Conservation (phyloP, 2,797 vertebrate species). For the Fringilla coelebs region DNA sequence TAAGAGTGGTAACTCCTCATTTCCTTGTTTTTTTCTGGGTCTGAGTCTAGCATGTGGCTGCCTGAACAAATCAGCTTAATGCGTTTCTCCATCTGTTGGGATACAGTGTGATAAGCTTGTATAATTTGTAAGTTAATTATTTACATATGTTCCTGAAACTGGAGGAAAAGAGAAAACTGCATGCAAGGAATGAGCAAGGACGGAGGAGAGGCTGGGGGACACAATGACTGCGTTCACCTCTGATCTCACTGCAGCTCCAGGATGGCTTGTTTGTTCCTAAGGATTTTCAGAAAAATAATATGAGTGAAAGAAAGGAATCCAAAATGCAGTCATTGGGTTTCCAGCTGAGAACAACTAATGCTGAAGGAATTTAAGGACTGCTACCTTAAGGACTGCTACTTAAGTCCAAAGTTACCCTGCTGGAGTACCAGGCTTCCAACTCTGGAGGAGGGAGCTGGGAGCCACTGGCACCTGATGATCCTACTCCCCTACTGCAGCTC, state of each 20-base stretch:
- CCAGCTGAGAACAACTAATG: neutral
- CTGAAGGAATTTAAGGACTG: neutral
- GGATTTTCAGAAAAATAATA: neutral
- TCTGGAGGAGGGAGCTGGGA: neutral
- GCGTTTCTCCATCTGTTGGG: conserved; percentile 54
- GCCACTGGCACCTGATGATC: neutral
- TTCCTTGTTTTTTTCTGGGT: conserved; percentile 37
- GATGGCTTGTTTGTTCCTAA: neutral
- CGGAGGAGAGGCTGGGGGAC: neutral
- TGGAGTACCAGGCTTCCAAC: neutral
- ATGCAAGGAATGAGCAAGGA: neutral
- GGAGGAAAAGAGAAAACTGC: conserved; percentile 1
- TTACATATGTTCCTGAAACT: conserved; percentile 61
- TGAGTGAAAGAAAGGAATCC: neutral
- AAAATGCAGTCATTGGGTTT: neutral
- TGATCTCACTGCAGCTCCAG: neutral
- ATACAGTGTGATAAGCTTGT: conserved; percentile 36
- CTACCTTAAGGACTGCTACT: rapidly evolving
- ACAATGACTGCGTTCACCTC: rapidly evolving
- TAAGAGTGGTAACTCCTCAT: neutral
- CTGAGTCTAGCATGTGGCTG: conserved; percentile 12
- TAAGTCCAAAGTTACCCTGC: neutral
- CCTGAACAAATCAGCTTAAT: conserved; percentile 59
- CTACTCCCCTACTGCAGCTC: neutral
- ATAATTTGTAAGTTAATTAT: conserved; percentile 67